Percentiles rank a stretch among this genome's conserved stretches.
Evolutionary conservation across 1,140 invertebrate genomes (phyloP).

Genomic region (Listronotus oregonensis): DNA sequence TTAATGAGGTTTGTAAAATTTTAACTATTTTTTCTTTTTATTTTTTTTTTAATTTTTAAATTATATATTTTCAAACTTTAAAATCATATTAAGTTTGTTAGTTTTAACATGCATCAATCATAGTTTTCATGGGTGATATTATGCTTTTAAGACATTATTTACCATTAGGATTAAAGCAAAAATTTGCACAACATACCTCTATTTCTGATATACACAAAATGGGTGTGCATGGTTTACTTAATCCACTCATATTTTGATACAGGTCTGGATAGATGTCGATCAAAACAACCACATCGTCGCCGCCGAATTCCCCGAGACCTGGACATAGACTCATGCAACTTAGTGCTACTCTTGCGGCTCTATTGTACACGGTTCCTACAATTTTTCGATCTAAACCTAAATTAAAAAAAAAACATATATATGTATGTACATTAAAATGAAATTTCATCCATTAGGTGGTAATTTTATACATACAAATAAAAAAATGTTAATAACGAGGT

Average conservation of each 20-base stretch:
- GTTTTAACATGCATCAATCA: no score
- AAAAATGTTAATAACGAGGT: no score
- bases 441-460: no score
- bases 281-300: constrained; percentile 19
- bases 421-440: neutral
- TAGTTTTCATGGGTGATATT: no score
- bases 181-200: constrained; percentile 25
- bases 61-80: no score
- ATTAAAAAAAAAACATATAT: neutral
- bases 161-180: no score
- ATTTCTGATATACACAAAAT: constrained; percentile 29
- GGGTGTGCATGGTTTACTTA: constrained; percentile 18
- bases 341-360: constrained; percentile 18
- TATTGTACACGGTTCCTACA: constrained; percentile 27
- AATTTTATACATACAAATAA: no score
- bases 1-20: no score
- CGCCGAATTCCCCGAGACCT: constrained; percentile 19
- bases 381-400: constrained; percentile 27
- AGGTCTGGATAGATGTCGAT: constrained; percentile 28
- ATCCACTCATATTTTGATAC: neutral
- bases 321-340: constrained; percentile 21
- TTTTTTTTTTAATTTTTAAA: no score
- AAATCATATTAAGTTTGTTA: no score
- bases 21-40: no score
- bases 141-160: no score